Percentiles rank a stretch among this genome's conserved stretches.
These are phyloP conservation scores for Epizoanthus rinbou DNA, from an alignment of 92 coral and sea anemone genomes.

Conservation along the genomic window DNA sequence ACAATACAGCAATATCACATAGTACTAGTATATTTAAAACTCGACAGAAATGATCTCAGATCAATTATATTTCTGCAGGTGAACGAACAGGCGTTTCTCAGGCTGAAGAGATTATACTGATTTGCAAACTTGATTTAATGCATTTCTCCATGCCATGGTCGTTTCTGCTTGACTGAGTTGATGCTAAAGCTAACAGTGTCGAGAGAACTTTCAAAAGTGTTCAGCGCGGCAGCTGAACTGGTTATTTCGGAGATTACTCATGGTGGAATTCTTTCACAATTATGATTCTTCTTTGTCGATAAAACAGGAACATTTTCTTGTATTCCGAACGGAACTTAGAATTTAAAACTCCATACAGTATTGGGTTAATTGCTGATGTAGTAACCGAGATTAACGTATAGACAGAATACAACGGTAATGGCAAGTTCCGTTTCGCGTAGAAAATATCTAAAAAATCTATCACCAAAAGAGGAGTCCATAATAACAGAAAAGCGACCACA, in stretches of 20 bases:
- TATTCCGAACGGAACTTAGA: slow-evolving; percentile 10
- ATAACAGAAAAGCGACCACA: not conserved
- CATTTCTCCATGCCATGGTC: too few relatives aligned
- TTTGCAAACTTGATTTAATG: too few relatives aligned
- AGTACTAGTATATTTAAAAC: too few relatives aligned
- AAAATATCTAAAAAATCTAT: slow-evolving; percentile 2
- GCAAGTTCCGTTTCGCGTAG: not conserved
- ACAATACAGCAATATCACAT: too few relatives aligned
- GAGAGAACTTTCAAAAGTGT: too few relatives aligned
- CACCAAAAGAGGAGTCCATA: not conserved
- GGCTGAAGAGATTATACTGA: too few relatives aligned
- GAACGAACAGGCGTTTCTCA: too few relatives aligned
- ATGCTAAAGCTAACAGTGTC: too few relatives aligned
- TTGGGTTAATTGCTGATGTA: not conserved
- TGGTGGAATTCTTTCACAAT: not conserved
- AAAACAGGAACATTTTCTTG: not conserved
- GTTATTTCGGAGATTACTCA: not conserved
- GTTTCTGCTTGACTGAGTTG: too few relatives aligned
- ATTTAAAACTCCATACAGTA: not conserved
- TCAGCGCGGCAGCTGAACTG: not conserved
- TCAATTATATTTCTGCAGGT: too few relatives aligned
- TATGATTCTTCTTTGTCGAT: not conserved
- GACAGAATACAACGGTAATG: not conserved
- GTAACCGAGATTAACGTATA: not conserved
- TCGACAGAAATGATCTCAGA: too few relatives aligned